These are phyloP conservation scores for Microtus montanus DNA, from an alignment of 2,113 vertebrate genomes.

Conservation along the genomic window DNA sequence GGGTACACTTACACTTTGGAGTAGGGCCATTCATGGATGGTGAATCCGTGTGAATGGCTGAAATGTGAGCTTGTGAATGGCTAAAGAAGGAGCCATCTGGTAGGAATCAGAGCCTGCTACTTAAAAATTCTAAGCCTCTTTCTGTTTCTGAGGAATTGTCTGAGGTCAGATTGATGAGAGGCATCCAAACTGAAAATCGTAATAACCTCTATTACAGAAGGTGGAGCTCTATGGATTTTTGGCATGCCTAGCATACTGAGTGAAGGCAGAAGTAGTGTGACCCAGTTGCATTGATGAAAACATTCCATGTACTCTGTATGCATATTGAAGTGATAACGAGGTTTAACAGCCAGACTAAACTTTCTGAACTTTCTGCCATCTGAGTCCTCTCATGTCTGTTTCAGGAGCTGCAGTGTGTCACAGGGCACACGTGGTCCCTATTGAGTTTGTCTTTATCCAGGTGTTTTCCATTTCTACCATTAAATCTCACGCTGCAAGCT, in stretches of 20 bases:
- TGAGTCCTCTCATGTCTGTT: slow-evolving; percentile 53
- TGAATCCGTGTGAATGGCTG: not conserved
- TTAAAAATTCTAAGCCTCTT: not conserved
- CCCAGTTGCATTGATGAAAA: not conserved
- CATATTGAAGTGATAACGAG: not conserved
- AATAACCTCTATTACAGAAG: not conserved
- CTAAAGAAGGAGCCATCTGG: not conserved
- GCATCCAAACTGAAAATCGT: not conserved
- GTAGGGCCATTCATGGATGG: not conserved
- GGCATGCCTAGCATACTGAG: not conserved
- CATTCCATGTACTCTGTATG: not conserved
- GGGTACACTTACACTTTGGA: not conserved
- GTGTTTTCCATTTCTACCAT: slow-evolving; percentile 75
- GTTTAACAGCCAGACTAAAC: slow-evolving; percentile 25
- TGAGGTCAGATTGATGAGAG: not conserved
- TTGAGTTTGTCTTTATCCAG: slow-evolving; percentile 71
- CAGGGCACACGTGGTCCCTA: slow-evolving; percentile 59
- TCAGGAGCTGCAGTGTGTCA: slow-evolving; percentile 31
- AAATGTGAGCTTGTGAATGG: not conserved
- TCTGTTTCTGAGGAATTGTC: not conserved
- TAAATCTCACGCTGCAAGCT: slow-evolving; percentile 55
- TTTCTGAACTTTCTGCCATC: slow-evolving; percentile 29
- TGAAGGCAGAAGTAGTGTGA: not conserved
- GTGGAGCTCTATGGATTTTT: not conserved
- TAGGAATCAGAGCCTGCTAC: not conserved